Evolutionary conservation across 2,113 vertebrate species (phyloP).

Genomic region (Craseonycteris thonglongyai): DNA sequence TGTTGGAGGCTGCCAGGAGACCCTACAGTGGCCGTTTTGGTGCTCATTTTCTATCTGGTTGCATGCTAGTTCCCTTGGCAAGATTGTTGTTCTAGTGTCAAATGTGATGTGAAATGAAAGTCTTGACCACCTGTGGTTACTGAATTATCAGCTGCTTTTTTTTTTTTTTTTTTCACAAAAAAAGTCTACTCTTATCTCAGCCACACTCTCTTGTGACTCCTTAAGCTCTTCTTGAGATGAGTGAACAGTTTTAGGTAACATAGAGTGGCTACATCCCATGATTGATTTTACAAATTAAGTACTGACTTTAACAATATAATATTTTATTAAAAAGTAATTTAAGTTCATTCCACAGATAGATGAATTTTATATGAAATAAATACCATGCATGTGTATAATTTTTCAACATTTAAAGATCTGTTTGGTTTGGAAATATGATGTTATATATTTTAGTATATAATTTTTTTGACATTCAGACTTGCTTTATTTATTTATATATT

Average conservation of each 20-base stretch:
- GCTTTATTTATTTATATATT: too few species aligned
- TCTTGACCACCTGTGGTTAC: constrained; percentile 20
- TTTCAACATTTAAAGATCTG: neutral
- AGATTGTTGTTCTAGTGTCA: constrained; percentile 29
- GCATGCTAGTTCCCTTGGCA: neutral
- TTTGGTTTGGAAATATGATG: neutral
- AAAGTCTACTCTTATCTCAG: neutral
- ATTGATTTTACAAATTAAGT: neutral
- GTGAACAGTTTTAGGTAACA: neutral
- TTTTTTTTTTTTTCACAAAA: neutral
- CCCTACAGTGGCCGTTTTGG: neutral
- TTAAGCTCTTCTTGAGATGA: neutral
- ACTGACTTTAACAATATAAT: neutral
- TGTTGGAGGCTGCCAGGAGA: neutral
- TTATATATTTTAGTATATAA: neutral
- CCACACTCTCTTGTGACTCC: constrained; percentile 6
- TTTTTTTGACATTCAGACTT: too few species aligned
- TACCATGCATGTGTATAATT: neutral
- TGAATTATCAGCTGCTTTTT: constrained; percentile 8
- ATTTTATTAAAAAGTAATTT: neutral
- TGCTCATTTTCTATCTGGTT: neutral
- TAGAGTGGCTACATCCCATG: neutral
- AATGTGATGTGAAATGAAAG: neutral
- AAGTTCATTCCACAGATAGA: neutral
- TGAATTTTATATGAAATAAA: neutral